These are phyloP conservation scores for Cariama cristata DNA, from an alignment of 2,113 vertebrate genomes.

Conservation along the genomic window DNA sequence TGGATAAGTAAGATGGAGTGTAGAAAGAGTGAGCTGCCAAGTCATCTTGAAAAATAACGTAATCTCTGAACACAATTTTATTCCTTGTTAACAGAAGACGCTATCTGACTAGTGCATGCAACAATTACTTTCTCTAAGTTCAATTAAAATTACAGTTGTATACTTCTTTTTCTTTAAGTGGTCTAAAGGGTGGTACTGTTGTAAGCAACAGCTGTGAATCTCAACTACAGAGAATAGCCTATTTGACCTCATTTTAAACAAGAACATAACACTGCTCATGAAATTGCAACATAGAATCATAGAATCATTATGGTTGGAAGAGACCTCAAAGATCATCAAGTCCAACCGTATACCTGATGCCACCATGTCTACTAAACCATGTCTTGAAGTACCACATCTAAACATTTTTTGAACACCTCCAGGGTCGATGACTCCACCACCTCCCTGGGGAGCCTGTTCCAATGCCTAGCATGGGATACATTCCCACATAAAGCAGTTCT, in stretches of 20 bases:
- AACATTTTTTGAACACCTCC: too few species aligned
- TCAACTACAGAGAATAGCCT: background rate
- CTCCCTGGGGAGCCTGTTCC: too few species aligned
- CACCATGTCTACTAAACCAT: too few species aligned
- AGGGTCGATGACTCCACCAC: too few species aligned
- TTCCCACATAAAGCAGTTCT: background rate
- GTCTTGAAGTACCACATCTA: too few species aligned
- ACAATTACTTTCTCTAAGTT: background rate
- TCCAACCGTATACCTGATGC: too few species aligned
- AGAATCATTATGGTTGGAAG: too few species aligned
- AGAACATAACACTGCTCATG: background rate
- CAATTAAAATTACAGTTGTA: background rate
- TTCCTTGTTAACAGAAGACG: background rate
- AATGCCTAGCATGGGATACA: background rate
- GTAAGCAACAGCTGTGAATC: background rate
- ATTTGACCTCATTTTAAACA: background rate
- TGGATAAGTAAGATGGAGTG: background rate
- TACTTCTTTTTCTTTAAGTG: background rate
- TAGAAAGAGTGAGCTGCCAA: background rate
- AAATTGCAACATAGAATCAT: background rate
- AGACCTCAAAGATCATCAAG: too few species aligned
- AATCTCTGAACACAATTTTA: background rate
- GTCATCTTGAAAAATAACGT: background rate
- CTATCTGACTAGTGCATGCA: background rate
- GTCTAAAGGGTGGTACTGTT: background rate